Evolutionary conservation across 2,113 vertebrate genomes (phyloP), one percentile per base, ranked within the genome.

Genomic region (Stercorarius parasiticus): DNA sequence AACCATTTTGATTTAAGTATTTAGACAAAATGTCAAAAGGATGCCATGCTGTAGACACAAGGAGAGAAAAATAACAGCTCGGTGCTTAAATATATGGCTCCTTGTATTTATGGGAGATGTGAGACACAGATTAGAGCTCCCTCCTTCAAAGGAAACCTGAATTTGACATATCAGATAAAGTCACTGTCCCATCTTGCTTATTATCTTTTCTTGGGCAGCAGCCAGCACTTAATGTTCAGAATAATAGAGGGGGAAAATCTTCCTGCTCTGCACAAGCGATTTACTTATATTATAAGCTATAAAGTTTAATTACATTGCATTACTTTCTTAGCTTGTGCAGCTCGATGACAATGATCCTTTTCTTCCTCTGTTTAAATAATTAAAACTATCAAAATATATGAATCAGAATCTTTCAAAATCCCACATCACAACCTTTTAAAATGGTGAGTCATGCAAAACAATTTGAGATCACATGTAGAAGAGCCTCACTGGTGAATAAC

Each of bases 1-100:
- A 95, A 79, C 47, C 23, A 82, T 93, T 96, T 88, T 95, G 91
- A 87, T 81, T 74, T 94, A 94, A 61, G 71, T 53, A 77, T 90
- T 94, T 85, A 53, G 62, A 85, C 23, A 93, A 92, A 94, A 96
- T 82, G 74, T 69, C 90, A 94, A 40, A 87, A 85, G 43, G 49
- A 91, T 90, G 49, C 36, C 70, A 45, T 36, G 13, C 19, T 69
- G 25, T 80, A 76, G 77, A 82, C 8, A 53, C 13, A 53, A 84
- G 82, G 21, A 72, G 30, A 76, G 84, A 91, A 90, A 96, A 95
- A 91, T 55, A 85, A 84, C 21, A 84, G 12, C 42, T 94, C 36
- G n/a, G 19, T 76, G 16, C 40, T 90, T 47, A 78, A 86, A 77
- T 94, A 71, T 50, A 77, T 38, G 52, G 15, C 19, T 85, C 40